Evolutionary conservation across 2,888 invertebrate species (phyloP), one percentile per base, ranked within the genome.

Genomic region (Nomada flava): DNA sequence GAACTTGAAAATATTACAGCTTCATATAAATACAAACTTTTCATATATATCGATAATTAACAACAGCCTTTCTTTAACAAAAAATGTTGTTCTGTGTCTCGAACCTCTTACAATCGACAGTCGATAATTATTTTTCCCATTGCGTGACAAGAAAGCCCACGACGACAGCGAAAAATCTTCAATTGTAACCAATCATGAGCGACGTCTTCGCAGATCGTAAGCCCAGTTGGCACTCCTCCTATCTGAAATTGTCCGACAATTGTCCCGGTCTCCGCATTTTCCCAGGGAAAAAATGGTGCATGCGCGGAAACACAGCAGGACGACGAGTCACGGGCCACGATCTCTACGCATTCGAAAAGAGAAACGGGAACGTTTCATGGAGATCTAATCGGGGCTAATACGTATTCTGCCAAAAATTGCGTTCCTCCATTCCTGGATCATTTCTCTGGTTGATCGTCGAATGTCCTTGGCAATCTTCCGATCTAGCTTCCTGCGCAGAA

Each of bases 301-400:
- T 26, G 29, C 23, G 18, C 42, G 7, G 26, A 11, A 29, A 60
- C 26, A 29, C 5, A 53, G 59, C n/a, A 18, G 26, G 60, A 47
- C 23, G 57, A 18, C 11, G 11, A 4, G 15, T 29, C 26, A 26
- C 26, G 26, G 26, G 20, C 26, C 20, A 36, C n/a, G 29, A 4
- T n/a, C n/a, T 47, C 11, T 60, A 81, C 79, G 81, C 81, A 82
- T 62, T 36, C 18, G 42, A 50, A 23, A n/a, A 68, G 42, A 63
- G 42, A 71, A 67, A 36, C 53, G 29, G 59, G 29, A 62, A 62
- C 20, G 44, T 42, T 47, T 68, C 67, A 63, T 73, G 65, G 65
- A 83, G 83, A 83, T 83, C 63, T 77, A 77, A 83, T 83, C 83
- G 77, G 18, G 7, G n/a, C 63, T 78, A 75, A 83, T 83, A 82